Percentiles rank a stretch among this genome's conserved stretches.
Evolutionary conservation across 2,113 vertebrate genomes (phyloP).

Genomic region (Mus musculus): GRCm39 chr6:121459001-121459500

Average conservation of each 20-base stretch:
- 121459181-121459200: not conserved
- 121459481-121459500: not conserved
- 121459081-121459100: constrained; percentile 1
- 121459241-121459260: not conserved
- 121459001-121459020: not conserved
- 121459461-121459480: not conserved
- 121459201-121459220: not conserved
- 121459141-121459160: not conserved
- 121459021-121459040: not conserved
- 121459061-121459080: not conserved
- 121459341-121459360: constrained; percentile 27
- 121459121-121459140: not conserved
- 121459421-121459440: no score
- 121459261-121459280: not conserved
- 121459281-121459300: no score
- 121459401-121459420: no score
- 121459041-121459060: not conserved
- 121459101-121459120: not conserved
- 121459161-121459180: not conserved
- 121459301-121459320: not conserved
- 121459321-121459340: not conserved
- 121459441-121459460: no score
- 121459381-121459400: not conserved
- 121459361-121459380: not conserved
- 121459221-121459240: not conserved